These are phyloP conservation scores for Tragulus kanchil DNA, from an alignment of 2,113 vertebrate species.

Conservation along the genomic window DNA sequence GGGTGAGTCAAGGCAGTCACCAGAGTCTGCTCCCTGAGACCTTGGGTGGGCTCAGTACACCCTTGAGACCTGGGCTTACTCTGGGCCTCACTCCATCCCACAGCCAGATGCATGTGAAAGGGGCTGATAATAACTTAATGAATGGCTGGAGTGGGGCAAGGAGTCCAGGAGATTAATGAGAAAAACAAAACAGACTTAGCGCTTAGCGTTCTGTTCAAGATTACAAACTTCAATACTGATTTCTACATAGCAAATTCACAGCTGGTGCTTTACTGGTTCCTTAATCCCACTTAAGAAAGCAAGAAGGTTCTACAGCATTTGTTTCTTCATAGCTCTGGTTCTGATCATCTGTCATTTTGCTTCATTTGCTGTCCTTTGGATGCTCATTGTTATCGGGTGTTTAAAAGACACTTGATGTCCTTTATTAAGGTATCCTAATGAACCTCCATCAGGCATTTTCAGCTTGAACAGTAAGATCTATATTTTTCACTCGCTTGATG, in stretches of 20 bases:
- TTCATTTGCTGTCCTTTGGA: neutral
- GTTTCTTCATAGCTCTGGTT: neutral
- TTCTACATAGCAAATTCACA: neutral
- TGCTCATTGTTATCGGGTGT: neutral
- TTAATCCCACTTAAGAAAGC: neutral
- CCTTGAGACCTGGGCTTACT: neutral
- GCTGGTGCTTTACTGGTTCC: neutral
- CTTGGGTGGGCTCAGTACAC: neutral
- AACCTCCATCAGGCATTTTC: neutral
- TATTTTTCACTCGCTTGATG: neutral
- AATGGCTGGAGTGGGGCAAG: no score
- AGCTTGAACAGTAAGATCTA: neutral
- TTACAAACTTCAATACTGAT: neutral
- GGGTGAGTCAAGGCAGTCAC: neutral
- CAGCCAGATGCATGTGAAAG: neutral
- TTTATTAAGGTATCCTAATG: neutral
- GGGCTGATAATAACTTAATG: neutral
- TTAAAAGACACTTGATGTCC: neutral
- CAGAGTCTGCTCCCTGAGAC: neutral
- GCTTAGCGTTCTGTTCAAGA: neutral
- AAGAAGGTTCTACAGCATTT: neutral
- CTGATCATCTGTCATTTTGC: neutral
- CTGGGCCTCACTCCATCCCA: neutral
- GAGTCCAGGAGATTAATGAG: neutral
- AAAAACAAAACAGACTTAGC: neutral